These are phyloP conservation scores for Petrolisthes manimaculis DNA, from an alignment of 2,888 invertebrate species.

Conservation along the genomic window DNA sequence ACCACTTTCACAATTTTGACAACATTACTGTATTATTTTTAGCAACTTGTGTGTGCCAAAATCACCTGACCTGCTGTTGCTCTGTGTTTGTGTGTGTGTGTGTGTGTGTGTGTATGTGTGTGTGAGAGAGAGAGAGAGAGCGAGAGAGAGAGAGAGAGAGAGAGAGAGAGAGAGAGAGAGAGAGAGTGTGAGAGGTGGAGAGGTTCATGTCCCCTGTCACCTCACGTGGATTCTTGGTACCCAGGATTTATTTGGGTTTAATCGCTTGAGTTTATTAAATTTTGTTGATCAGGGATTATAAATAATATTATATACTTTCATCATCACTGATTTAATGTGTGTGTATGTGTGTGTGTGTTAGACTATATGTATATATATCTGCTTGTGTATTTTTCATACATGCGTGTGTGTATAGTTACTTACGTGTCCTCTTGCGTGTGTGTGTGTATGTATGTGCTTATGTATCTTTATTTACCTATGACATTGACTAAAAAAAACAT, in stretches of 20 bases:
- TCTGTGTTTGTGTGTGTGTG: not conserved
- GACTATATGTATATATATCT: no score
- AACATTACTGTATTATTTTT: no score
- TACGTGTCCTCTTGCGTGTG: not conserved
- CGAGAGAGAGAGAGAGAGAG: constrained; percentile 21
- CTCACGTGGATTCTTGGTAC: no score
- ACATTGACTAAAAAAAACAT: not conserved
- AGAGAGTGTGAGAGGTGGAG: not conserved
- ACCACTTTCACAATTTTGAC: no score
- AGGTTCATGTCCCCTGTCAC: not conserved
- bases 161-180: constrained; percentile 17
- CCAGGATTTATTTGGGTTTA: no score
- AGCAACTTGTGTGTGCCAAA: no score
- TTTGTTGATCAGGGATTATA: not conserved
- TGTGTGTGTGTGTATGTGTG: constrained; percentile 14
- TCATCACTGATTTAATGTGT: not conserved
- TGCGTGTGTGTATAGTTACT: no score
- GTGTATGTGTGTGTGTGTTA: not conserved
- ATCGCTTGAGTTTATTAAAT: not conserved
- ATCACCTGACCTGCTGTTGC: not conserved
- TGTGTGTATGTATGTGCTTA: not conserved
- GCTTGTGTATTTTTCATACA: no score
- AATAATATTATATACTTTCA: not conserved
- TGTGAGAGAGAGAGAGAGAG: not conserved
- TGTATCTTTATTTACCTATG: not conserved